phyloP scores from a whole-genome alignment of 2,113 vertebrate species.

The Arizona elegans region DNA sequence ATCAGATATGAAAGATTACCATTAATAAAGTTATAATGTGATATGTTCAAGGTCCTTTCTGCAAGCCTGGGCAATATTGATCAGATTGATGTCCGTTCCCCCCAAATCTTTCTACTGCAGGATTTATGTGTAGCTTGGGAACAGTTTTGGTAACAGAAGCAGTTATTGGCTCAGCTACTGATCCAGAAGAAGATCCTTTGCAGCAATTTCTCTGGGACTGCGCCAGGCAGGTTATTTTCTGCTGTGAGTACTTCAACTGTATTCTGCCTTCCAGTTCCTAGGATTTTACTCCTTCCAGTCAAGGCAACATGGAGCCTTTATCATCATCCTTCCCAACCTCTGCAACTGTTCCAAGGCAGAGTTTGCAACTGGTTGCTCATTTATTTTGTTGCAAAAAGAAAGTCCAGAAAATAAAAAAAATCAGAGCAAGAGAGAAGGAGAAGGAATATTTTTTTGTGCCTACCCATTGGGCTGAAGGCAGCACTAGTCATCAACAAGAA shows the following conservation, averaged over 20 bases:
- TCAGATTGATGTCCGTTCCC: neutral
- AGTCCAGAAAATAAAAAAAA: neutral
- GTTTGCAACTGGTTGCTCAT: neutral
- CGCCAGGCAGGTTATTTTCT: neutral
- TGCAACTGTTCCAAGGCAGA: neutral
- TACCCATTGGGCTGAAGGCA: neutral
- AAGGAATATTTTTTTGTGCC: neutral
- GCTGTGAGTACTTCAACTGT: neutral
- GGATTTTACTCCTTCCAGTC: neutral
- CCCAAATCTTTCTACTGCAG: neutral
- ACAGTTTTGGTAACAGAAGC: neutral
- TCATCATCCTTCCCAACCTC: neutral
- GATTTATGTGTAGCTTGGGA: neutral
- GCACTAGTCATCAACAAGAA: neutral
- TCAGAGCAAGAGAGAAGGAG: neutral
- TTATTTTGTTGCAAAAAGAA: neutral
- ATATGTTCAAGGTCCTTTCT: neutral
- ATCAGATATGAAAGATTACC: neutral
- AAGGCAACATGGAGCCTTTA: neutral
- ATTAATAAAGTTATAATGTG: neutral
- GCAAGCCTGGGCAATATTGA: neutral
- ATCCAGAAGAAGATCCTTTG: neutral
- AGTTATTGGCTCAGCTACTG: neutral
- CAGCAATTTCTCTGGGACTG: neutral
- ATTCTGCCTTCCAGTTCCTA: neutral